Evolutionary conservation across 1,140 invertebrate genomes (phyloP).

Genomic region (Campoletis sonorensis): DNA sequence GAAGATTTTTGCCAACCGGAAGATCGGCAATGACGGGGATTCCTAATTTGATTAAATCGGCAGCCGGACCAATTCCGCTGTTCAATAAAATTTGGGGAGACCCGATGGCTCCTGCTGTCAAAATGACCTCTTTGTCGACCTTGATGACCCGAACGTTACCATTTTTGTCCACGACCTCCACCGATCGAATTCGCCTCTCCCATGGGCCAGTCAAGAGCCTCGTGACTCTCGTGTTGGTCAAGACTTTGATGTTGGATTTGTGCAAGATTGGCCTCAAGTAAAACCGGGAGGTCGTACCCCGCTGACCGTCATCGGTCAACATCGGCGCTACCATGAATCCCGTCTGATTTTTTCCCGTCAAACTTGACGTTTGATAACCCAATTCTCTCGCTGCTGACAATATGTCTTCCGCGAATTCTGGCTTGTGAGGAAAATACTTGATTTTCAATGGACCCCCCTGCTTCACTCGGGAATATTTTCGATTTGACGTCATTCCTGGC

Average conservation of each 20-base stretch:
- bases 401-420: slow-evolving; percentile 78
- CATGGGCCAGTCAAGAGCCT: slow-evolving; percentile 74
- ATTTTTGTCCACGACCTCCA: slow-evolving; percentile 78
- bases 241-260: slow-evolving; percentile 71
- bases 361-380: slow-evolving; percentile 82
- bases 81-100: slow-evolving; percentile 83
- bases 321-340: slow-evolving; percentile 78
- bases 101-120: slow-evolving; percentile 82
- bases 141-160: slow-evolving; percentile 62
- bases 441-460: slow-evolving; percentile 71
- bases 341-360: slow-evolving; percentile 80
- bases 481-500: slow-evolving; percentile 60
- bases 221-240: slow-evolving; percentile 74
- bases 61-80: slow-evolving; percentile 82
- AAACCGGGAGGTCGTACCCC: slow-evolving; percentile 77
- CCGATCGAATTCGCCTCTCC: slow-evolving; percentile 77
- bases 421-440: slow-evolving; percentile 77
- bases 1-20: slow-evolving; percentile 79
- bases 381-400: slow-evolving; percentile 83
- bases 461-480: slow-evolving; percentile 51
- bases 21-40: slow-evolving; percentile 76
- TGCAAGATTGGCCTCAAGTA: slow-evolving; percentile 74
- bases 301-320: slow-evolving; percentile 78
- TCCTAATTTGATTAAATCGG: slow-evolving; percentile 76
- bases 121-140: slow-evolving; percentile 80